These are phyloP conservation scores for Miopithecus talapoin DNA, from an alignment of 2,797 vertebrate genomes.

Conservation along the genomic window DNA sequence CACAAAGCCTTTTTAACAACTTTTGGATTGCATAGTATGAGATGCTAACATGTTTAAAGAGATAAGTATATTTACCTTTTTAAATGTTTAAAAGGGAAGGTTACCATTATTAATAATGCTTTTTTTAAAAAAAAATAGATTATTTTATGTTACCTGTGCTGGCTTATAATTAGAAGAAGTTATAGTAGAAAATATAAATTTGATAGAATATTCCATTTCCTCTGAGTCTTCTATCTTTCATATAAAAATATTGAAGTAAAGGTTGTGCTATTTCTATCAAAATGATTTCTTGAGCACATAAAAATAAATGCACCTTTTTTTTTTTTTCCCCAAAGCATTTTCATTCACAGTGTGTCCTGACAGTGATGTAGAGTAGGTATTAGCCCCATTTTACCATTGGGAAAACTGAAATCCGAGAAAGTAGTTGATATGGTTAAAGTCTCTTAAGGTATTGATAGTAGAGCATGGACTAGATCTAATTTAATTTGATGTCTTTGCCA, in stretches of 20 bases:
- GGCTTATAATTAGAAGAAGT: not conserved
- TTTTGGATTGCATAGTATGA: not conserved
- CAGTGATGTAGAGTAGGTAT: not conserved
- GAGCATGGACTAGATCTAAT: not conserved
- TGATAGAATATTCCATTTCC: not conserved
- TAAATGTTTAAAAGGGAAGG: not conserved
- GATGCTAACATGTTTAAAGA: not conserved
- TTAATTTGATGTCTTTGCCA: not conserved
- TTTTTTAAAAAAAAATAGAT: not conserved
- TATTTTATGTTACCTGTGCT: not conserved
- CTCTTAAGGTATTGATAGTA: not conserved
- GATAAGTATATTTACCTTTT: not conserved
- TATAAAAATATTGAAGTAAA: constrained; percentile 10
- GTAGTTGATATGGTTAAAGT: not conserved
- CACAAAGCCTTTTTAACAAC: not conserved
- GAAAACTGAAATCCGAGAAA: not conserved
- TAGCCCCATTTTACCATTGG: not conserved
- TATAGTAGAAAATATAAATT: not conserved
- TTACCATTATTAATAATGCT: not conserved
- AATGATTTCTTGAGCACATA: constrained; percentile 9
- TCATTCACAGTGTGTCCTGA: not conserved
- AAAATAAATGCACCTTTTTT: not conserved
- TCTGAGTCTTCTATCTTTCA: not conserved
- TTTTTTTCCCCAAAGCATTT: not conserved
- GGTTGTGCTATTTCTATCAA: not conserved